phyloP scores from a whole-genome alignment of 2,888 invertebrate species.

The Polymixis flavicincta region DNA sequence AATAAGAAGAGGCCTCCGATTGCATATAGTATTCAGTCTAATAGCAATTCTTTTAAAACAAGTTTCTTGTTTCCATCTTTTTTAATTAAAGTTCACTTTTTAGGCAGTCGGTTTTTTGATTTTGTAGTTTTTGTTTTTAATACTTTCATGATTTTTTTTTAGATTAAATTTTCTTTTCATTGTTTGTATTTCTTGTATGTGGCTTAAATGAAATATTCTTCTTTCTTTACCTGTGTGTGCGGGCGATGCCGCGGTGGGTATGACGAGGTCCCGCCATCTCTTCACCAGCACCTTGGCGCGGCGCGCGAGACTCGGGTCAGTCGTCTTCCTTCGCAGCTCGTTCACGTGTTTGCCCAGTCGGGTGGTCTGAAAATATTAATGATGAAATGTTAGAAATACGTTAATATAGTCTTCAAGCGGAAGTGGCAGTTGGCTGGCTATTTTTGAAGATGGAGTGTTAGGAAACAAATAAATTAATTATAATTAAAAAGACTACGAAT shows the following conservation, averaged over 20 bases:
- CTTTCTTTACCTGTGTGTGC: constrained; percentile 79
- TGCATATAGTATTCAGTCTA: no score
- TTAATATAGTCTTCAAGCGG: background rate
- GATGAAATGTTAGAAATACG: background rate
- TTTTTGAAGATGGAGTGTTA: background rate
- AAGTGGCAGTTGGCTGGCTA: background rate
- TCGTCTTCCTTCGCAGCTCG: constrained; percentile 96
- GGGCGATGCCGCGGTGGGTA: constrained; percentile 89
- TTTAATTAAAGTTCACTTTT: no score
- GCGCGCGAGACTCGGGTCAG: constrained; percentile 95
- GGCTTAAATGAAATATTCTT: no score
- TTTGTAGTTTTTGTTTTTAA: no score
- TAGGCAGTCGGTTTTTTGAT: no score
- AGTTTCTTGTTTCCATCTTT: no score
- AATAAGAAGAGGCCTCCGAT: no score
- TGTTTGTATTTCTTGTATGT: no score
- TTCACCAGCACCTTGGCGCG: constrained; percentile 97
- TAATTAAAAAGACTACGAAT: no score
- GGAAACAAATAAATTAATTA: background rate
- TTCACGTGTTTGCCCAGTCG: constrained; percentile 98
- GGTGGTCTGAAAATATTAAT: constrained; percentile 93
- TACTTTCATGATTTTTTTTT: no score
- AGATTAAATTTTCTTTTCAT: no score
- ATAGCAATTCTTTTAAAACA: no score
- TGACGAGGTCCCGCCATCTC: constrained; percentile 97